Conservation (phyloP, 2,797 vertebrate genomes). For the Zonotrichia albicollis region DNA sequence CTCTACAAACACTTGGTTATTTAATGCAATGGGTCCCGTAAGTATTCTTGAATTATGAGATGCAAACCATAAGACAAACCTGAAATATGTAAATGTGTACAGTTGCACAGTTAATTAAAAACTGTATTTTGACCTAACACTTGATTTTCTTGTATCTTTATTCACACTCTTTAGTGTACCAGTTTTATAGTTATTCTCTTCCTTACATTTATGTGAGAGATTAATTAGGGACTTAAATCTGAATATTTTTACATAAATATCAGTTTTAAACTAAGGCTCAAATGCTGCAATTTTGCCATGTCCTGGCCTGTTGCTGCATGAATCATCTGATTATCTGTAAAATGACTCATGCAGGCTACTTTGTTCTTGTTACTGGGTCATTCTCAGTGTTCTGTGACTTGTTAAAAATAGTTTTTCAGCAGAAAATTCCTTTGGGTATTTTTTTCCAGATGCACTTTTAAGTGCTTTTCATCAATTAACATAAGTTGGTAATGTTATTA, state of each 20-base stretch:
- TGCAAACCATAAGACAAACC: background rate
- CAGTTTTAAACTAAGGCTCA: background rate
- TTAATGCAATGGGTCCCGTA: slow-evolving; percentile 49
- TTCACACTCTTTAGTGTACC: background rate
- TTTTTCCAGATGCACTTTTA: background rate
- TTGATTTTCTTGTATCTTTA: background rate
- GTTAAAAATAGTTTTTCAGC: background rate
- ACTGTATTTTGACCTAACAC: background rate
- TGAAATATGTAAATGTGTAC: background rate
- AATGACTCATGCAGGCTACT: background rate
- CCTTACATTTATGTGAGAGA: background rate
- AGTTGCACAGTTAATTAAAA: background rate
- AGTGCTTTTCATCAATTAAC: background rate
- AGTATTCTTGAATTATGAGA: background rate
- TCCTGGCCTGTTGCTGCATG: background rate
- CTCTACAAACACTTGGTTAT: slow-evolving; percentile 30
- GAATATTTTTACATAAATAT: background rate
- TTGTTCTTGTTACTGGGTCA: background rate
- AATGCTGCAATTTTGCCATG: background rate
- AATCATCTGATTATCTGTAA: background rate
- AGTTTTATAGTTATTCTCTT: background rate
- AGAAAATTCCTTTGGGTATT: background rate
- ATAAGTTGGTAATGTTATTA: background rate
- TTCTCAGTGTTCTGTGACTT: background rate
- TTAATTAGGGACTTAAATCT: background rate